These are phyloP conservation scores for cattle (Bos taurus) DNA, from an alignment of 2,113 vertebrate species.

Conservation along the genomic window ARS-UCD2.0 NC_037339.1:49236501-49237000, in stretches of 20 bases:
- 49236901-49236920: conserved; percentile 71
- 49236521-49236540: background rate
- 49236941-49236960: conserved; percentile 71
- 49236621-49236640: background rate
- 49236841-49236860: conserved; percentile 74
- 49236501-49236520: conserved; percentile 60
- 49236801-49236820: conserved; percentile 73
- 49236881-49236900: conserved; percentile 50
- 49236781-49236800: conserved; percentile 71
- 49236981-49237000: conserved; percentile 63
- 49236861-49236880: conserved; percentile 69
- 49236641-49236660: background rate
- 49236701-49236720: conserved; percentile 38
- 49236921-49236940: conserved; percentile 75
- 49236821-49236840: conserved; percentile 64
- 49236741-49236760: conserved; percentile 71
- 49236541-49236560: background rate
- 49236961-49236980: conserved; percentile 47
- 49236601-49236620: conserved; percentile 37
- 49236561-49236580: conserved; percentile 42
- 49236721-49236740: conserved; percentile 56
- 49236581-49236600: background rate
- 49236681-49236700: conserved; percentile 51
- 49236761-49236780: conserved; percentile 58
- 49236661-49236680: background rate